A percentile compares a stretch with the other conserved stretches of the same genome.
phyloP scores from a whole-genome alignment of 2,888 invertebrate genomes.

The Dorcus hopei region DNA sequence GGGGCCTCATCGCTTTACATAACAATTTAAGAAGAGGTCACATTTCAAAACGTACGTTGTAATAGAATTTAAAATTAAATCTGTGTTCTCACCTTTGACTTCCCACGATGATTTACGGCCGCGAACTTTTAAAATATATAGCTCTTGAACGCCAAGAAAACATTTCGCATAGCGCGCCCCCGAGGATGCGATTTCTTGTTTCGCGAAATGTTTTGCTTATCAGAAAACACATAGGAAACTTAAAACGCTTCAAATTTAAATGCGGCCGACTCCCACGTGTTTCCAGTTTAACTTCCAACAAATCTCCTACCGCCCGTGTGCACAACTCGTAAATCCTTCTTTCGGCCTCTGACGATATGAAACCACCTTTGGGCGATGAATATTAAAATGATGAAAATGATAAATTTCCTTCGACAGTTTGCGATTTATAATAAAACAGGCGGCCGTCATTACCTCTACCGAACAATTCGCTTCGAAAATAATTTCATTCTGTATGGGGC shows the following conservation, averaged over 20 bases:
- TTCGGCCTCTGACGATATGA: too few relatives aligned
- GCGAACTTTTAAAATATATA: constrained; percentile 41
- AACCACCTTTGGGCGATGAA: too few relatives aligned
- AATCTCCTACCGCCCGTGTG: too few relatives aligned
- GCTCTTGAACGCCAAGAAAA: constrained; percentile 21
- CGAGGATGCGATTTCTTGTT: constrained; percentile 17
- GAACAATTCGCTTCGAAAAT: too few relatives aligned
- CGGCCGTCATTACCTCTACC: too few relatives aligned
- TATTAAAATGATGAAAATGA: too few relatives aligned
- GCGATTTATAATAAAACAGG: too few relatives aligned
- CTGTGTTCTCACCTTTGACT: constrained; percentile 42
- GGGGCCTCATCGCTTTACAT: too few relatives aligned
- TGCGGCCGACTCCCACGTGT: constrained; percentile 9
- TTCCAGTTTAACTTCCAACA: not conserved
- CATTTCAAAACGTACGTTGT: constrained; percentile 23
- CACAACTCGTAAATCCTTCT: too few relatives aligned
- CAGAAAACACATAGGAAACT: constrained; percentile 24
- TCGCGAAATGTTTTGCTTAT: constrained; percentile 27
- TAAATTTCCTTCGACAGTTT: too few relatives aligned
- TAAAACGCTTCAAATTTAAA: constrained; percentile 29
- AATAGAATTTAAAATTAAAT: constrained; percentile 45
- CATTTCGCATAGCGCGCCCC: constrained; percentile 24
- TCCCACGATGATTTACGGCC: constrained; percentile 43
- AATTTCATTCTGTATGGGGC: too few relatives aligned
- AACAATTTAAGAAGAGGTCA: constrained; percentile 17